Conservation (phyloP, 2,113 vertebrate genomes). For the Haliaeetus leucogaster region DNA sequence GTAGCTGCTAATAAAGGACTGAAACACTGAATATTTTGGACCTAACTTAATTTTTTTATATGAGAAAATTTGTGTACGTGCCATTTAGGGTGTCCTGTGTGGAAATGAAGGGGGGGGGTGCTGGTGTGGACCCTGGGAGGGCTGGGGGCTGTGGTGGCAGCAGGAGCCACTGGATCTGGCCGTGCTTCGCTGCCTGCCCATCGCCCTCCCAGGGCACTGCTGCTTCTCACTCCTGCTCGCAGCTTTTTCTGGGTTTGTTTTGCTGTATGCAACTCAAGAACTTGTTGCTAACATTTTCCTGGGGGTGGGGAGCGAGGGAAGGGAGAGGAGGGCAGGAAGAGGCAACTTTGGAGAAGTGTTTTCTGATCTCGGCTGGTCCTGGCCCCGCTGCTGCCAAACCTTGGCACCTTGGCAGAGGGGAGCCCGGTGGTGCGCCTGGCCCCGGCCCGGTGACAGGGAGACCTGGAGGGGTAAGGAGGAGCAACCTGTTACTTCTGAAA, state of each 20-base stretch:
- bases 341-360: background rate
- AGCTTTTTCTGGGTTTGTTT: constrained; percentile 32
- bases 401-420: background rate
- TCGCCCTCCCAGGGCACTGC: background rate
- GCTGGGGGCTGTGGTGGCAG: background rate
- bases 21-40: background rate
- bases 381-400: background rate
- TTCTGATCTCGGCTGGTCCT: background rate
- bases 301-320: background rate
- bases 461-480: no score
- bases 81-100: fast-evolving
- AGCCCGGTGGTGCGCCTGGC: fast-evolving
- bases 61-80: fast-evolving
- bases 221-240: constrained; percentile 5
- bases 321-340: background rate
- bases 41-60: fast-evolving
- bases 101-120: fast-evolving
- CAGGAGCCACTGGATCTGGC: background rate
- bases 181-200: fast-evolving
- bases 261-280: background rate
- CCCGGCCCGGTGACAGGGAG: fast-evolving
- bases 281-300: constrained; percentile 12
- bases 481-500: background rate
- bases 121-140: background rate
- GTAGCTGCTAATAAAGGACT: background rate